A percentile compares a stretch with the other conserved stretches of the same genome.
Conservation (phyloP, 2,888 invertebrate species). For the Kryphioiulus occultus region DNA sequence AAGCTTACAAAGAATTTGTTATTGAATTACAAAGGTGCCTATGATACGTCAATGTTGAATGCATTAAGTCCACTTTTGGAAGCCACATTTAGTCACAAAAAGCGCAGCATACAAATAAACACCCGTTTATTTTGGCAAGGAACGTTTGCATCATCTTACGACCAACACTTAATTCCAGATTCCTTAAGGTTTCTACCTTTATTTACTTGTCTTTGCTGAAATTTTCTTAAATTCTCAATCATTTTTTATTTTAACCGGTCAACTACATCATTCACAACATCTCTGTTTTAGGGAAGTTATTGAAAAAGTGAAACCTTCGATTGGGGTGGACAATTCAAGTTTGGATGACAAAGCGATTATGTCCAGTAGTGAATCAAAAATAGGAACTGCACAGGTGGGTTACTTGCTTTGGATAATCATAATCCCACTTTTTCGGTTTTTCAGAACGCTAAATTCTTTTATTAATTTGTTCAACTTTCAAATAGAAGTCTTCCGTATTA, state of each 20-base stretch:
- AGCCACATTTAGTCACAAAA: not conserved
- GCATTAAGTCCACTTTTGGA: not conserved
- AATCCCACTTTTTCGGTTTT: not conserved
- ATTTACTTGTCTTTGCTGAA: not conserved
- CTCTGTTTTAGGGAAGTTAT: not conserved
- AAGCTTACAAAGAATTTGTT: not conserved
- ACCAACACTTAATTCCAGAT: not conserved
- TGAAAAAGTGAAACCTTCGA: not conserved
- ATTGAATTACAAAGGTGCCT: slow-evolving; percentile 12
- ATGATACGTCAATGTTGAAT: not conserved
- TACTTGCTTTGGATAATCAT: not conserved
- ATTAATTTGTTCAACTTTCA: not conserved
- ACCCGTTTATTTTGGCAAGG: slow-evolving; percentile 37
- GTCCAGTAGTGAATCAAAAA: slow-evolving; percentile 1
- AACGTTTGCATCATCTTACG: slow-evolving; percentile 41
- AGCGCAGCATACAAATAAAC: not conserved
- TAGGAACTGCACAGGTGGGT: not conserved
- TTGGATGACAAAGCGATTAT: not conserved
- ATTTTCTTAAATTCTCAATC: not conserved
- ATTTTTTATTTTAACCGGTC: not conserved
- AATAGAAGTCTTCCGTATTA: not conserved
- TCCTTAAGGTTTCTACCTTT: not conserved
- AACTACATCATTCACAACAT: not conserved
- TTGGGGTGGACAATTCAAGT: not conserved
- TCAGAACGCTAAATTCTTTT: too few species aligned